Base-by-base conservation (phyloP, 2,888 invertebrate genomes). In the Sarcophaga subvicina region DNA sequence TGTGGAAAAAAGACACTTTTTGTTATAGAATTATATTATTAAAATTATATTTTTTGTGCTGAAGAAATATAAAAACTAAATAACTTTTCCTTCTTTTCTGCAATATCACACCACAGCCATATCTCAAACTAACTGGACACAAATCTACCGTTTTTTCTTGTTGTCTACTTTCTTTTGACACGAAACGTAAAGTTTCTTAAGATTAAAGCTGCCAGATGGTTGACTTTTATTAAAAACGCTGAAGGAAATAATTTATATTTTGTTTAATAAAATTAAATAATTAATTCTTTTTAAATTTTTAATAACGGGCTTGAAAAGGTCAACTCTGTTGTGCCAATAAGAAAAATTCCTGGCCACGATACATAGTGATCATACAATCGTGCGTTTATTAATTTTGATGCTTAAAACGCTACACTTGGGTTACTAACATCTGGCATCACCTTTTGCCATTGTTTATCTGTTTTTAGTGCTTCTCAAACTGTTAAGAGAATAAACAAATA, bases 161-260 rank as follows among this genome's bases (percentile, higher is more conserved):
- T 78, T 83, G 77, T 86, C 72, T 54, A 70, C 83, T 82, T 82
- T 85, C 84, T 80, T 73, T 80, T 81, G 63, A 81, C 69, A 80
- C 62, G 60, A 83, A 72, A 73, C 17, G 10, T n/a, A 67, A 60
- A 67, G 49, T 62, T 64, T 60, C 12, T 66, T 71, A 49, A 54
- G 54, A 54, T 14, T 54, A 4, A 17, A 14, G 54, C 54, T 54
- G 54, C 54, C 54, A 54, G 14, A 54, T 17, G 17, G 54, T 12
- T 54, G 14, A 12, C 17, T 54, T 14, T 54, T 14, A 17, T 54
- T 70, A 59, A 54, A n/a, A 54, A 54, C 17, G 54, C 12, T 54
- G 4, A 14, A 54, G 54, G 17, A 37, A 37, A 37, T 8, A 37
- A 37, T 37, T 8, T 37, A 2, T 37, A 37, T 37, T 8, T 37